Base-by-base conservation (phyloP, 1,140 invertebrate genomes). In the Megathymus violae region DNA sequence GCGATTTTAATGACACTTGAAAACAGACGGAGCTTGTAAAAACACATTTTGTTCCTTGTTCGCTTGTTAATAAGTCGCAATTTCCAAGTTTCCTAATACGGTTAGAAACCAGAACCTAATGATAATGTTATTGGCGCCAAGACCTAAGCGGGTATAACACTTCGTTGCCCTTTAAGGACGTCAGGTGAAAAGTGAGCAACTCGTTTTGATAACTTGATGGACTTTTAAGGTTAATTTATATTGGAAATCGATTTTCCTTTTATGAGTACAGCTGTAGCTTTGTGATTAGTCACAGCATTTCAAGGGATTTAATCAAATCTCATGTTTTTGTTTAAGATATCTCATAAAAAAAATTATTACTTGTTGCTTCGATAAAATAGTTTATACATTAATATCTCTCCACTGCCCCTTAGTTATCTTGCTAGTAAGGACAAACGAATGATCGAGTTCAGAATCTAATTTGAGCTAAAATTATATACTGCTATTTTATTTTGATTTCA, bases 111-210 rank as follows among this genome's bases (percentile, higher is more conserved):
- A 19, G n/a, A 46, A 4, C 27, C 27, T 47, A 47, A 43, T 27
- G 19, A 54, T 54, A 43, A 54, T 54, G 38, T 54, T 43, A 22
- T 15, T 54, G 51, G 51, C 51, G 51, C 51, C 51, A 19, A 13
- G 7, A 10, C 51, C 2, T 43, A 43, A 56, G 38, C 27, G n/a
- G 51, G 51, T 25, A 38, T 41, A 25, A 19, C 44, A 7, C 34
- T 17, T 13, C 27, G 22, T 15, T 31, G 38, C 38, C 51, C 51
- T 56, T 56, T 9, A 43, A 13, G 51, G 51, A 16, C 38, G 40
- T 54, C 36, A 43, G 51, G 51, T 56, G 51, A 56, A 56, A 56
- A n/a, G n/a, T n/a, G n/a, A 56, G 51, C 25, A 43, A 56, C 13
- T 43, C 14, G 38, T 27, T 40, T 43, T 40, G 36, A 40, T 43